phyloP scores from a whole-genome alignment of 2,113 vertebrate genomes.

The Phainopepla nitens region DNA sequence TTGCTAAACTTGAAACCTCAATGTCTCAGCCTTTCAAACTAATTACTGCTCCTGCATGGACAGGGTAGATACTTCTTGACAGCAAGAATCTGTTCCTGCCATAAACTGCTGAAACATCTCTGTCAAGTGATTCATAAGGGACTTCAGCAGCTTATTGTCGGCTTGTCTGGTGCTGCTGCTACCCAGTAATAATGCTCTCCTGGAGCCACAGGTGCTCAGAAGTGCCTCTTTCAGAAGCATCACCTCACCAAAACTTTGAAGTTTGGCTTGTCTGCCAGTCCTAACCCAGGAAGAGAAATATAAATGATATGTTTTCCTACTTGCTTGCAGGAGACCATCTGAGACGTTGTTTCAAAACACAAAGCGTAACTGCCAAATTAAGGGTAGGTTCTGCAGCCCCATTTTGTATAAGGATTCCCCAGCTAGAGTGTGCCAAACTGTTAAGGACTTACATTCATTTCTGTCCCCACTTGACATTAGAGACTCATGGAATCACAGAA shows the following conservation, averaged over 20 bases:
- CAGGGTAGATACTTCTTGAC: not conserved
- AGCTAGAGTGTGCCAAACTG: not conserved
- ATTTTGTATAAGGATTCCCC: not conserved
- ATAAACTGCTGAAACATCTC: not conserved
- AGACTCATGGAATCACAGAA: not conserved
- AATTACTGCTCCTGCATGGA: not conserved
- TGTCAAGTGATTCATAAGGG: not conserved
- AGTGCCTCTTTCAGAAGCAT: not conserved
- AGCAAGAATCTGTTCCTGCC: not conserved
- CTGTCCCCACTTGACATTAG: not conserved
- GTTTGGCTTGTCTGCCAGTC: not conserved
- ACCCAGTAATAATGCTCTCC: not conserved
- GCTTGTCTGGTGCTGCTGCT: not conserved
- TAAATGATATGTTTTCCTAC: fast-evolving
- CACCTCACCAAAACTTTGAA: not conserved
- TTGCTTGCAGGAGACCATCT: not conserved
- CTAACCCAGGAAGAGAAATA: not conserved
- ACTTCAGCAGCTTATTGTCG: not conserved
- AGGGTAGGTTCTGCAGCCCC: not conserved
- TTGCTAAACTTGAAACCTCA: not conserved
- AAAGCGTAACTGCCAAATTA: not conserved
- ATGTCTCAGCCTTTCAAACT: not conserved
- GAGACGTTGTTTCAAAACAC: not conserved
- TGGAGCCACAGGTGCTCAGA: not conserved
- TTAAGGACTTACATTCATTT: not conserved